Percentiles rank a stretch among this genome's conserved stretches.
These are phyloP conservation scores for Pampusana beccarii DNA, from an alignment of 2,113 vertebrate genomes.

Conservation along the genomic window DNA sequence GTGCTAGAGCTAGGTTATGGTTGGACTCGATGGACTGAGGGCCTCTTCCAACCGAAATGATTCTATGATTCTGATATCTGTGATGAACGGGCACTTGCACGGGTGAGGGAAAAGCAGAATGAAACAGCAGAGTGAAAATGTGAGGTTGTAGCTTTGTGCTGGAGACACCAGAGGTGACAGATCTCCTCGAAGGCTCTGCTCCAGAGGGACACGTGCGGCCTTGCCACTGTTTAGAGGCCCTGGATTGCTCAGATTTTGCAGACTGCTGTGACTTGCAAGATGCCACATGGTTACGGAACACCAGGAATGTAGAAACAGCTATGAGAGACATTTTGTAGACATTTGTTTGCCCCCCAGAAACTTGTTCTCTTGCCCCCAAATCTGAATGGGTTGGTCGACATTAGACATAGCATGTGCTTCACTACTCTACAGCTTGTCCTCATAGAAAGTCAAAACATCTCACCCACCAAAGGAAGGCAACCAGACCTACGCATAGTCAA, in stretches of 20 bases:
- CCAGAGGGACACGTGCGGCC: not conserved
- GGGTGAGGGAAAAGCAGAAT: not conserved
- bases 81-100: fast-evolving
- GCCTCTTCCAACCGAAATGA: too few species aligned
- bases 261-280: not conserved
- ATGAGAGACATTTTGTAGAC: not conserved
- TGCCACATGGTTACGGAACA: not conserved
- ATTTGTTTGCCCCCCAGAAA: not conserved
- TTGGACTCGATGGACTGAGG: too few species aligned
- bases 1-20: too few species aligned
- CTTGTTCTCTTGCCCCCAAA: not conserved
- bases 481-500: not conserved
- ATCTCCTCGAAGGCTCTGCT: not conserved
- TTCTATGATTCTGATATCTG: not conserved
- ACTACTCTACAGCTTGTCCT: not conserved
- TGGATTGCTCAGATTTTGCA: not conserved
- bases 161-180: not conserved
- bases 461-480: not conserved
- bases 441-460: not conserved
- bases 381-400: not conserved
- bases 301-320: not conserved
- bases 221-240: not conserved
- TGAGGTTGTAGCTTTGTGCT: not conserved
- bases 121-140: not conserved
- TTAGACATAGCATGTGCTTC: not conserved